phyloP scores from a whole-genome alignment of 1,140 invertebrate genomes.

The Ephestia elutella region DNA sequence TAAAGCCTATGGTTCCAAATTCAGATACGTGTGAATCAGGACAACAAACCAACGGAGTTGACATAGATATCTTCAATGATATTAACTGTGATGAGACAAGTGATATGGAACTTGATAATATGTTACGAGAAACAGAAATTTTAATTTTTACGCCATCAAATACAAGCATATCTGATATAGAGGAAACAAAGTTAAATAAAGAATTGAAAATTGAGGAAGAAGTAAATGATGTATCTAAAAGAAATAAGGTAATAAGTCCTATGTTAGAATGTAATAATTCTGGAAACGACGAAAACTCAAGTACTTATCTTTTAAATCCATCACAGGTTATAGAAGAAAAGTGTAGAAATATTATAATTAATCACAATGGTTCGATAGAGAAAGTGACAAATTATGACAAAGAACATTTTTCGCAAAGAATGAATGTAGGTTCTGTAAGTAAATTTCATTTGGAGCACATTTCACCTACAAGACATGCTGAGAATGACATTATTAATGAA shows the following conservation, averaged over 20 bases:
- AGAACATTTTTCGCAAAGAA: too few species aligned
- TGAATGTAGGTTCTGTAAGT: too few species aligned
- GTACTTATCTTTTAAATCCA: neutral
- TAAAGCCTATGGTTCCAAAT: neutral
- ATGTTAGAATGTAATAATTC: too few species aligned
- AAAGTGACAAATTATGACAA: too few species aligned
- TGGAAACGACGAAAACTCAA: too few species aligned
- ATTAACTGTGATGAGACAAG: neutral
- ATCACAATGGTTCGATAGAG: too few species aligned
- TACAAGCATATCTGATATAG: neutral
- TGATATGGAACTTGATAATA: slow-evolving; percentile 2
- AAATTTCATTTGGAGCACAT: neutral
- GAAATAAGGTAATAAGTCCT: neutral
- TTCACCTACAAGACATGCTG: neutral
- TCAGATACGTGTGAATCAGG: neutral
- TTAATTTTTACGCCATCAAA: neutral
- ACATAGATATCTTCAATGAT: neutral
- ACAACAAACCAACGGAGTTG: neutral
- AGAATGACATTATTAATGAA: neutral
- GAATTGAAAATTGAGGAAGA: neutral
- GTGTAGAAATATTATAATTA: neutral
- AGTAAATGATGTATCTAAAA: neutral
- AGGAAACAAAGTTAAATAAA: neutral
- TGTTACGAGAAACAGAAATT: neutral
- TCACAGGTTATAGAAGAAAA: neutral